Conservation (phyloP, 1,140 invertebrate genomes). For the Sarcophaga peregrina region DNA sequence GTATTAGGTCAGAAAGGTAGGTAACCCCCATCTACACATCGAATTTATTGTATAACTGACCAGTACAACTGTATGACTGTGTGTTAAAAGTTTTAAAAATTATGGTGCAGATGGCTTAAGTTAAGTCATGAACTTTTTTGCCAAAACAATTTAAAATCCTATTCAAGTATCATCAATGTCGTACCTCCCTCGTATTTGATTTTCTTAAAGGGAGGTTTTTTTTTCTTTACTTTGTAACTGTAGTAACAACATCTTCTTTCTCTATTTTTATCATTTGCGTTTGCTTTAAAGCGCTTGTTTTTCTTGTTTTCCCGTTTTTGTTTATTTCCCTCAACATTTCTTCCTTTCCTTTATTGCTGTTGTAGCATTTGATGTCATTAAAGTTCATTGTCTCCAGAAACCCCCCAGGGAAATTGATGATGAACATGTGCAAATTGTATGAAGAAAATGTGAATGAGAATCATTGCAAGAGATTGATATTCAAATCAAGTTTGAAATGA, state of each 20-base stretch:
- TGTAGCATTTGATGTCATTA: constrained; percentile 30
- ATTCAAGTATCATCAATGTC: not conserved
- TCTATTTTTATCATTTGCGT: not conserved
- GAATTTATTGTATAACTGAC: no score
- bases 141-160: not conserved
- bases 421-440: not conserved
- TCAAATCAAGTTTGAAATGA: constrained; percentile 21
- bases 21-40: no score
- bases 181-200: not conserved
- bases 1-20: no score
- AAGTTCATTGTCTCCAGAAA: constrained; percentile 25
- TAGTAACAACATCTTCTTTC: not conserved
- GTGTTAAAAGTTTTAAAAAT: no score
- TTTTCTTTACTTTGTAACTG: not conserved
- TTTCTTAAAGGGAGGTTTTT: not conserved
- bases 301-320: no score
- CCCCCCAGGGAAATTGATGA: not conserved
- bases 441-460: not conserved
- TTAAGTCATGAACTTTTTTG: no score
- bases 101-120: no score
- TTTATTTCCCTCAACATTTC: not conserved
- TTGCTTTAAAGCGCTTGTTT: not conserved
- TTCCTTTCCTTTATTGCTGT: not conserved
- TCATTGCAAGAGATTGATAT: not conserved
- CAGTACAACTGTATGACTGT: no score